phyloP scores from a whole-genome alignment of 2,113 vertebrate genomes.

The Semnornis frantzii region DNA sequence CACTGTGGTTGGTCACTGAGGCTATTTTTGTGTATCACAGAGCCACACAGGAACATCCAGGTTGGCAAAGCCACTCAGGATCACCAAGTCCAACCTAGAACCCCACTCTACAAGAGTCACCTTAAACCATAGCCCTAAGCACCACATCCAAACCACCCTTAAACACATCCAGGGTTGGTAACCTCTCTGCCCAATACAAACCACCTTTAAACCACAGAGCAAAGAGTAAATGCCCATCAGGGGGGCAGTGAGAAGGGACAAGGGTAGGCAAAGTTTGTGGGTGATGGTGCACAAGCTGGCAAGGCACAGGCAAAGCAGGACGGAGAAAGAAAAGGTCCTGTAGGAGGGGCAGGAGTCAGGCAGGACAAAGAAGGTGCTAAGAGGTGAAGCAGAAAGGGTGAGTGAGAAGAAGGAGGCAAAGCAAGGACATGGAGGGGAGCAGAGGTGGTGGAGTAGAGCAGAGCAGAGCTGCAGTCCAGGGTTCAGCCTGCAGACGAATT shows the following conservation, averaged over 20 bases:
- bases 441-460: background rate
- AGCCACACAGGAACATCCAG: no score
- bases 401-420: background rate
- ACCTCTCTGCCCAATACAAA: background rate
- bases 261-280: background rate
- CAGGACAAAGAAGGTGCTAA: background rate
- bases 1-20: background rate
- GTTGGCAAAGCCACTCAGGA: no score
- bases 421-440: background rate
- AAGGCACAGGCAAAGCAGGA: background rate
- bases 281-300: fast-evolving
- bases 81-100: no score
- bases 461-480: background rate
- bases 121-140: no score
- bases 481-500: background rate
- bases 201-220: background rate
- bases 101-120: no score
- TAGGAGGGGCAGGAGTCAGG: background rate
- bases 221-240: background rate
- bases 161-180: no score
- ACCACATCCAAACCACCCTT: no score
- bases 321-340: background rate
- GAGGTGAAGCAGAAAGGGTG: background rate
- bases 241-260: background rate
- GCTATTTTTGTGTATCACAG: background rate